phyloP scores from a whole-genome alignment of 1,140 invertebrate genomes.

The Daktulosphaira vitifoliae region DNA sequence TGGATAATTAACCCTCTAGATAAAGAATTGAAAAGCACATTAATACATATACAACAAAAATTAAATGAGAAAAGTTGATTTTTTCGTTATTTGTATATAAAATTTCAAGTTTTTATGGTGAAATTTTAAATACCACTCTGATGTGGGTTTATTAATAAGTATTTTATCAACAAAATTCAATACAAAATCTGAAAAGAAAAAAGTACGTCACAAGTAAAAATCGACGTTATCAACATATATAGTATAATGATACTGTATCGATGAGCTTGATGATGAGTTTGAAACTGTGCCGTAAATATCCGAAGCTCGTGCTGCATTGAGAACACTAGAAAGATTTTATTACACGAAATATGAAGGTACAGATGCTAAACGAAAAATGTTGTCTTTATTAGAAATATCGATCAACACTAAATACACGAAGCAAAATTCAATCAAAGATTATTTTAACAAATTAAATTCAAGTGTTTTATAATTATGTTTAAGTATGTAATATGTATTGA shows the following conservation, averaged over 20 bases:
- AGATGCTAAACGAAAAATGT: neutral
- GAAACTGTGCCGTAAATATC: neutral
- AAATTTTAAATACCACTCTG: no score
- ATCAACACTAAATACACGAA: neutral
- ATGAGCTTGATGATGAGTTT: constrained; percentile 6
- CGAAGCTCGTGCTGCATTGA: neutral
- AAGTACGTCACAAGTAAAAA: no score
- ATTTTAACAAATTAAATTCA: neutral
- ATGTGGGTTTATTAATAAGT: no score
- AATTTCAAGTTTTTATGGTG: no score
- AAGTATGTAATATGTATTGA: neutral
- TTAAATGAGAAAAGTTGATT: no score
- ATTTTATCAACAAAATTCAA: no score
- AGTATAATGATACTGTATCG: neutral
- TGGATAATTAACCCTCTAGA: no score
- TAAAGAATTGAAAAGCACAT: no score
- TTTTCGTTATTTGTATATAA: no score
- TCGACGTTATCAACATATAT: no score
- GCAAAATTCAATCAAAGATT: neutral
- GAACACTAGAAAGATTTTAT: neutral
- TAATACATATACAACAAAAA: no score
- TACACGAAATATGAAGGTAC: neutral
- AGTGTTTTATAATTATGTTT: neutral
- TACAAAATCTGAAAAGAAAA: no score
- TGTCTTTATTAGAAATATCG: neutral